Evolutionary conservation across 30 jellyfish, hydroid and myxozoan species (phyloP).

Genomic region (Aurelia aurita): DNA sequence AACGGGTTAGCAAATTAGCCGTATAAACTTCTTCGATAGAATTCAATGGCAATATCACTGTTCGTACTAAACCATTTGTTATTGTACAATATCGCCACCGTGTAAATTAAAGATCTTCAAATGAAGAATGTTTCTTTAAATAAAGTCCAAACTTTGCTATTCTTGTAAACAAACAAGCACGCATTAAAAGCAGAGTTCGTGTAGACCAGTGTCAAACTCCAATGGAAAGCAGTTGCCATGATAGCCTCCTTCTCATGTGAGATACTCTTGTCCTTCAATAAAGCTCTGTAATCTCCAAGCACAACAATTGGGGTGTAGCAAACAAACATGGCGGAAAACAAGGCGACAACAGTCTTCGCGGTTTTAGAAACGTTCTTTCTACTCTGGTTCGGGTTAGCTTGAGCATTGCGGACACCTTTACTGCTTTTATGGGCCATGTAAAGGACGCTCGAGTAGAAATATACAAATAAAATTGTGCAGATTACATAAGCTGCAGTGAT

Average conservation of each 20-base stretch:
- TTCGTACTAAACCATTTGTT: too few species aligned
- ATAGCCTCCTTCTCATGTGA: conserved; percentile 21
- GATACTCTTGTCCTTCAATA: conserved; percentile 4
- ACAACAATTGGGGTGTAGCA: conserved; percentile 51
- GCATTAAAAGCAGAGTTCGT: conserved; percentile 57
- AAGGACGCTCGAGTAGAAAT: conserved; percentile 42
- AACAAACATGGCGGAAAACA: conserved; percentile 31
- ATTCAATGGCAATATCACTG: too few species aligned
- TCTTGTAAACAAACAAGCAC: conserved; percentile 13
- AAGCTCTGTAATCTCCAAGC: conserved; percentile 46
- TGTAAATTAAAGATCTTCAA: too few species aligned
- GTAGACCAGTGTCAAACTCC: conserved; percentile 56
- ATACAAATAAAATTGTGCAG: conserved; percentile 21
- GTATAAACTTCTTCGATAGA: too few species aligned
- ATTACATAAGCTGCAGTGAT: conserved; percentile 37
- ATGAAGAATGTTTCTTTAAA: conserved; percentile 23
- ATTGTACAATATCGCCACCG: too few species aligned
- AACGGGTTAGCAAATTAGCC: too few species aligned
- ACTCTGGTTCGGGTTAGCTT: not conserved
- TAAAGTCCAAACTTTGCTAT: conserved; percentile 26
- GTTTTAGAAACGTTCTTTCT: not conserved
- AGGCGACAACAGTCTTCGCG: conserved; percentile 41
- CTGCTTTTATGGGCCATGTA: conserved; percentile 20
- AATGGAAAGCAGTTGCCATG: conserved; percentile 25
- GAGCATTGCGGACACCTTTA: not conserved